Base-by-base conservation (phyloP, 2,113 vertebrate genomes). In the Vidua macroura region DNA sequence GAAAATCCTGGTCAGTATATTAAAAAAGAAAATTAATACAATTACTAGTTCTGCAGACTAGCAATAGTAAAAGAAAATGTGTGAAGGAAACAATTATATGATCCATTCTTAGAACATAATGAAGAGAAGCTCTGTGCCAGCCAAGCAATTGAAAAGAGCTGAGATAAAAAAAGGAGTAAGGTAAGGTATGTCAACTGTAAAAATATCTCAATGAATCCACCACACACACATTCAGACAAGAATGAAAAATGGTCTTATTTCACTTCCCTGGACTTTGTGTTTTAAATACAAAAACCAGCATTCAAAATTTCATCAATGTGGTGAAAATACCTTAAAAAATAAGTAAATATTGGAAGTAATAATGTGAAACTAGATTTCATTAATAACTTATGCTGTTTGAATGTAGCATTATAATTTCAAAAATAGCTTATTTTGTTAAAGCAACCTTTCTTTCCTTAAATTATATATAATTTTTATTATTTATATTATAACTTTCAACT, bases 391-490 rank as follows among this genome's bases (percentile, higher is more conserved):
- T 72, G 74, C 79, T 88, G 15, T 39, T 81, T 28, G 33, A 96
- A 95, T 85, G 90, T 95, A 94, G 21, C 11, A 31, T 94, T 96
- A 93, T 96, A 41, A 95, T 97, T 96, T 94, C 37, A 78, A 92
- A 93, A 91, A 68, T 62, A 39, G 28, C 17, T 35, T 84, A 37
- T 90, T 96, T 96, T 80, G 39, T 75, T 73, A 80, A 37, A 91
- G 35, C 30, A 83, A 88, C 30, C 16, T 91, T 92, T 97, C 73
- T 81, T 86, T 96, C 9, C 7, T 64, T 93, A 93, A 95, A 86
- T 82, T 86, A 83, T 79, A 73, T 10, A 76, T 60, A 73, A 13
- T 16, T n/a, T 66, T 24, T 58, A 79, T 77, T 86, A 10, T 9
- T 62, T 62, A 39, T 78, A 35, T 18, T 73, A 67, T 76, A 75